A percentile compares a stretch with the other conserved stretches of the same genome.
Evolutionary conservation across 2,113 vertebrate species (phyloP).

Genomic region (Brachypteracias leptosomus): DNA sequence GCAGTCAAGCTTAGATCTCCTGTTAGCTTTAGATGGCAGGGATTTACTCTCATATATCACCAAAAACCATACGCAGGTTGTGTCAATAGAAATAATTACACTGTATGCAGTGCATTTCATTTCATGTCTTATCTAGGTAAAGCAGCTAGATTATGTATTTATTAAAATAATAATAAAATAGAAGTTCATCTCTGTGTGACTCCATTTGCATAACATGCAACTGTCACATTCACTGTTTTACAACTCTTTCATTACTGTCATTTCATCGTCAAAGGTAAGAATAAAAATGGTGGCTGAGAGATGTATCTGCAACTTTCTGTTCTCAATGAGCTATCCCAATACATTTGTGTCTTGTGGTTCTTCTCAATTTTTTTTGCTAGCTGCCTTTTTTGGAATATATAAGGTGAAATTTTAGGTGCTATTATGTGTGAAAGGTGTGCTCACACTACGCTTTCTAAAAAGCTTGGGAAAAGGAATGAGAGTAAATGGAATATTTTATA

Average conservation of each 20-base stretch:
- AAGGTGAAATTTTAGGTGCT: neutral
- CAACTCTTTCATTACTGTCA: slow-evolving; percentile 30
- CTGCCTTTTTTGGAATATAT: neutral
- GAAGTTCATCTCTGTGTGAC: slow-evolving; percentile 15
- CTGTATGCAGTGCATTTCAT: slow-evolving; percentile 31
- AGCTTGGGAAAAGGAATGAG: neutral
- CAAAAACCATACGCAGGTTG: slow-evolving; percentile 37
- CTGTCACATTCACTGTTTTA: slow-evolving; percentile 8
- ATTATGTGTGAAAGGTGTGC: neutral
- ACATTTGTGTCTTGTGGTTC: neutral
- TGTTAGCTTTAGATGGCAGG: neutral
- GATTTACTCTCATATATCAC: slow-evolving; percentile 40
- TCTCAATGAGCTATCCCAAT: neutral
- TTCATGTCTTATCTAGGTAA: slow-evolving; percentile 42
- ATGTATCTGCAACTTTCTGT: neutral
- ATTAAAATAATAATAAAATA: slow-evolving; percentile 72
- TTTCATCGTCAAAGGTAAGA: slow-evolving; percentile 7
- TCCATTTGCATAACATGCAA: slow-evolving; percentile 42
- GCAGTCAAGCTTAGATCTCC: neutral
- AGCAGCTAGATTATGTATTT: slow-evolving; percentile 61
- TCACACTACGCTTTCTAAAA: neutral
- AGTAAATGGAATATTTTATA: neutral
- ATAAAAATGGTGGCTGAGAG: neutral
- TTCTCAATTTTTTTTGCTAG: neutral
- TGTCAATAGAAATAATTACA: slow-evolving; percentile 60